Conservation (phyloP, 2,113 vertebrate species). For the Otis tarda region DNA sequence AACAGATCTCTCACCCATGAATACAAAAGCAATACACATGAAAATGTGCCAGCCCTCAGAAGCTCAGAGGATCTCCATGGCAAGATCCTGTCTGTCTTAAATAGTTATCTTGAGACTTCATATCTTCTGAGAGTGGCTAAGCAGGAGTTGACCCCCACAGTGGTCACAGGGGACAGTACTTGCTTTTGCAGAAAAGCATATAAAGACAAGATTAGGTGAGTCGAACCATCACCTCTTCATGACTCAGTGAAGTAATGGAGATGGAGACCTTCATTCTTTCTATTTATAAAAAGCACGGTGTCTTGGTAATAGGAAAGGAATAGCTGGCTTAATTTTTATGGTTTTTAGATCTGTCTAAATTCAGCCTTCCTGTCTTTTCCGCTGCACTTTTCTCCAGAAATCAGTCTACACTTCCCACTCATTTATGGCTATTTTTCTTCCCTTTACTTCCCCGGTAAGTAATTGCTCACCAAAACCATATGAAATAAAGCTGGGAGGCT, state of each 20-base stretch:
- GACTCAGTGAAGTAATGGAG: neutral
- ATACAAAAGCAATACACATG: neutral
- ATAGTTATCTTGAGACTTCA: neutral
- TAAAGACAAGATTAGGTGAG: neutral
- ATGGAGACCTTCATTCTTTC: neutral
- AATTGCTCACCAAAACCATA: neutral
- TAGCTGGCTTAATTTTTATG: neutral
- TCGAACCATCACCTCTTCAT: neutral
- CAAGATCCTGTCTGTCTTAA: neutral
- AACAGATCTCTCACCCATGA: neutral
- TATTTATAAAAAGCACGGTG: neutral
- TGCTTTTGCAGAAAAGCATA: neutral
- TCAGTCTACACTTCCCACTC: neutral
- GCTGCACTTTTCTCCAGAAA: slow-evolving; percentile 11
- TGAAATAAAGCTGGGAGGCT: neutral
- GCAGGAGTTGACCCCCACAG: neutral
- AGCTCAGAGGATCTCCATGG: neutral
- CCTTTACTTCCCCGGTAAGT: neutral
- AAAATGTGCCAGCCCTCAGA: neutral
- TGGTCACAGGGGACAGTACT: neutral
- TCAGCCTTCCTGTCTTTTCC: slow-evolving; percentile 19
- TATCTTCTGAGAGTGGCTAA: neutral
- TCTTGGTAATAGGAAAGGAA: neutral
- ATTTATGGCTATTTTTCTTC: neutral
- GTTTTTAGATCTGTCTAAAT: slow-evolving; percentile 12